phyloP scores from a whole-genome alignment of 2,888 invertebrate genomes.

The Poecilobothrus nobilitatus region DNA sequence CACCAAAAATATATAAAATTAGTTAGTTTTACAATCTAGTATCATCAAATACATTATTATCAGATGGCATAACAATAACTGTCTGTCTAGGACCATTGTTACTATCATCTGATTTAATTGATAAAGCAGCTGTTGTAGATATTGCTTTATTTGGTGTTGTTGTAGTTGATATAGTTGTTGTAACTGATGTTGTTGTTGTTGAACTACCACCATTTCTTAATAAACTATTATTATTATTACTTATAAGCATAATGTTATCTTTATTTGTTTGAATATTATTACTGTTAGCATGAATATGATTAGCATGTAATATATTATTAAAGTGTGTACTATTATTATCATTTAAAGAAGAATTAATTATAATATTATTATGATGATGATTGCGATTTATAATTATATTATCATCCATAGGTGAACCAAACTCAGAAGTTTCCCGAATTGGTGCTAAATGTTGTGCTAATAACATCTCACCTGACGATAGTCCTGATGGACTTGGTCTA shows the following conservation, averaged over 20 bases:
- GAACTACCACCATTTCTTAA: constrained; percentile 25
- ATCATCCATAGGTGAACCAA: constrained; percentile 43
- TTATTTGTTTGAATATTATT: background rate
- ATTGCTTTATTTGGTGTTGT: constrained; percentile 15
- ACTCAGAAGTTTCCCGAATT: constrained; percentile 44
- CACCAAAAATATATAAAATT: too few species aligned
- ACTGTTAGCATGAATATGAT: background rate
- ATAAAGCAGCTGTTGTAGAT: constrained; percentile 12
- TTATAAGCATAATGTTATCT: constrained; percentile 2
- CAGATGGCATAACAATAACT: constrained; percentile 40
- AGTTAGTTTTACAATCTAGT: constrained; percentile 36
- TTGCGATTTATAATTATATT: constrained; percentile 30
- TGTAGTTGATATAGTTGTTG: constrained; percentile 21
- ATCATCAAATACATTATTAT: constrained; percentile 35
- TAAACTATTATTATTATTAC: background rate
- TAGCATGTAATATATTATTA: background rate
- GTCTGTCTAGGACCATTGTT: constrained; percentile 30
- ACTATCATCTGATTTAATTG: constrained; percentile 7
- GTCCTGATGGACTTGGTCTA: constrained; percentile 50
- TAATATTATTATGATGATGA: constrained; percentile 25
- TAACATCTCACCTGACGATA: constrained; percentile 47
- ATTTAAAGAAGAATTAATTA: constrained; percentile 21
- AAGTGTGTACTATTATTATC: constrained; percentile 28
- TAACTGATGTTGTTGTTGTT: constrained; percentile 28
- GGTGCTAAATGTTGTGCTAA: constrained; percentile 45